A percentile compares a stretch with the other conserved stretches of the same genome.
Conservation (phyloP, 1,140 invertebrate genomes). For the Drosophila asahinai region DNA sequence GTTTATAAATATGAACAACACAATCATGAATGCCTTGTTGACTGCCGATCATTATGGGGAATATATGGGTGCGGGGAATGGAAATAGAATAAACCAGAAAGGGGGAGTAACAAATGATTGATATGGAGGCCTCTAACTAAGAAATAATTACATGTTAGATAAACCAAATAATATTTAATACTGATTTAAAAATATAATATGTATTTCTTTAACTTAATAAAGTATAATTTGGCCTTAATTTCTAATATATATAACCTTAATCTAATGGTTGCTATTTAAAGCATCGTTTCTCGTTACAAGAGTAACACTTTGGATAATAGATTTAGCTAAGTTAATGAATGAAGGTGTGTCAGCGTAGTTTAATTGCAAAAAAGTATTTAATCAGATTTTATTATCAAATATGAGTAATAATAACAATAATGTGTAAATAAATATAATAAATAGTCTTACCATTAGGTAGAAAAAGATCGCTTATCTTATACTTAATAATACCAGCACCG, state of each 20-base stretch:
- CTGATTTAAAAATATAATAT: no score
- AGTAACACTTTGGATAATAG: neutral
- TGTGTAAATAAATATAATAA: neutral
- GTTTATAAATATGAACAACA: slow-evolving; percentile 59
- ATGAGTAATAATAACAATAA: neutral
- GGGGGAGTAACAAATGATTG: neutral
- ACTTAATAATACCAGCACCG: no score
- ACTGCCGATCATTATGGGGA: slow-evolving; percentile 15
- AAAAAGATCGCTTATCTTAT: no score
- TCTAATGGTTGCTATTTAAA: neutral
- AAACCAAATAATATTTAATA: neutral
- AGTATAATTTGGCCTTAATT: no score
- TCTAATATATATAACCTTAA: neutral
- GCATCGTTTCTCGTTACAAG: accelerated
- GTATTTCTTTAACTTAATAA: no score
- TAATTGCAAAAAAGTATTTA: neutral
- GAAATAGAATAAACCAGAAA: neutral
- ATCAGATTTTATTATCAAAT: neutral
- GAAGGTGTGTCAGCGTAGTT: neutral
- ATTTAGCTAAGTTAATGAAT: neutral
- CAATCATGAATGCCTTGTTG: slow-evolving; percentile 40
- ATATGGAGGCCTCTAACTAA: neutral
- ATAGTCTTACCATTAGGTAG: neutral
- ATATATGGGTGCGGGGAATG: slow-evolving; percentile 6
- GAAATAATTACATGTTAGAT: neutral